phyloP scores from a whole-genome alignment of 2,797 vertebrate genomes.

The Lophotriccus pileatus region DNA sequence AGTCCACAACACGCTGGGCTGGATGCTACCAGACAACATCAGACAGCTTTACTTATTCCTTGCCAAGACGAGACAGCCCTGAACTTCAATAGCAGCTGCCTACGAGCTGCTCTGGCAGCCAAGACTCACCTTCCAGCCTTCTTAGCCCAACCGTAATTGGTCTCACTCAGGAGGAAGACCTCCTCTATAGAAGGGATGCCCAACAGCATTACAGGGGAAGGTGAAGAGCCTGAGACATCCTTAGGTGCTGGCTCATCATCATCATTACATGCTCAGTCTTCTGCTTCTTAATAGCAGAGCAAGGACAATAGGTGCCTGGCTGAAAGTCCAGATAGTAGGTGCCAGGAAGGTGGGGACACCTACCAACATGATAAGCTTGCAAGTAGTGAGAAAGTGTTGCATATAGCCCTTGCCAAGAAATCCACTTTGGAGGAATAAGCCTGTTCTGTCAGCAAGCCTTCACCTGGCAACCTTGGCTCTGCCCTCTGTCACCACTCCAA shows the following conservation, averaged over 20 bases:
- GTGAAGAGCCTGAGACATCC: not conserved
- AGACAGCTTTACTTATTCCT: not conserved
- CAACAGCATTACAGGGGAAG: not conserved
- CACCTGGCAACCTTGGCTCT: not conserved
- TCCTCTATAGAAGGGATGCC: not conserved
- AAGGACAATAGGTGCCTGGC: not conserved
- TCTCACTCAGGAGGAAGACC: not conserved
- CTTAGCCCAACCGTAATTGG: not conserved
- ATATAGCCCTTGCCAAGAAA: not conserved
- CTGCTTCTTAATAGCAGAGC: not conserved
- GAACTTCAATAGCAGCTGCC: not conserved
- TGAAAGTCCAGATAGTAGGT: not conserved
- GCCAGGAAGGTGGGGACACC: not conserved
- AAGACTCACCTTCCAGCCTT: not conserved
- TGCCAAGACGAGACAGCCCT: not conserved
- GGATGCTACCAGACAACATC: not conserved
- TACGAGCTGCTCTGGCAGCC: not conserved
- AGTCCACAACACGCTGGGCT: not conserved
- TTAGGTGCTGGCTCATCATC: not conserved
- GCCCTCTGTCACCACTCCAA: not conserved
- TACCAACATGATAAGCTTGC: not conserved
- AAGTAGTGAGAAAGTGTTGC: not conserved
- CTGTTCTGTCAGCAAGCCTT: not conserved
- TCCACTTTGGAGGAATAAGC: not conserved
- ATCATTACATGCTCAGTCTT: not conserved